Base-by-base conservation (phyloP, 2,888 invertebrate species). In the Homarus gammarus region DNA sequence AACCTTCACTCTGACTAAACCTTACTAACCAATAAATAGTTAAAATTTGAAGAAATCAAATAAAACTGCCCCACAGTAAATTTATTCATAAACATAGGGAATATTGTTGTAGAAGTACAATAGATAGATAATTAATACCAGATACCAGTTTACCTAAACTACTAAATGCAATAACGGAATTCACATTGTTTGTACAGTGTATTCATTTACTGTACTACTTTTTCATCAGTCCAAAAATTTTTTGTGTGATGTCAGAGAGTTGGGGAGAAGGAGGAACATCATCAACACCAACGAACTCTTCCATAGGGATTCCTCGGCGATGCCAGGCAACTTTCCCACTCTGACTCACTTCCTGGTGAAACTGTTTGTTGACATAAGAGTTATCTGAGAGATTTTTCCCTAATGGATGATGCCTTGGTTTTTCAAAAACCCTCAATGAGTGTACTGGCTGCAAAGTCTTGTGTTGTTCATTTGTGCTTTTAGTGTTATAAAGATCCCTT, bases 171-270 rank as follows among this genome's bases (percentile, higher is more conserved):
- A n/a, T n/a, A n/a, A n/a, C n/a, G n/a, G n/a, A n/a, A n/a, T n/a
- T n/a, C n/a, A n/a, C n/a, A n/a, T n/a, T n/a, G n/a, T n/a, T n/a
- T n/a, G n/a, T n/a, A n/a, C n/a, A n/a, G n/a, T n/a, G n/a, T n/a
- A n/a, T n/a, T n/a, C n/a, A n/a, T n/a, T n/a, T n/a, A n/a, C n/a
- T n/a, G n/a, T n/a, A 75, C 64, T 36, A 82, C 12, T 18, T 49
- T 36, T 40, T 51, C 15, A 72, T 31, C 33, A 72, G 83, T 1
- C 82, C 70, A 70, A 83, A 10, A 8, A 83, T 49, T 8, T 33
- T 40, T n/a, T 70, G 82, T 0, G 82, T 83, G 49, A 83, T 44
- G 18, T 83, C 70, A 18, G 82, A 83, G 10, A 83, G 70, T n/a
- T 83, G 82, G 0, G 78, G 77, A 31, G 78, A 64, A 31, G 40